phyloP scores from a whole-genome alignment of 2,888 invertebrate genomes.

The Sarcophaga variegata region DNA sequence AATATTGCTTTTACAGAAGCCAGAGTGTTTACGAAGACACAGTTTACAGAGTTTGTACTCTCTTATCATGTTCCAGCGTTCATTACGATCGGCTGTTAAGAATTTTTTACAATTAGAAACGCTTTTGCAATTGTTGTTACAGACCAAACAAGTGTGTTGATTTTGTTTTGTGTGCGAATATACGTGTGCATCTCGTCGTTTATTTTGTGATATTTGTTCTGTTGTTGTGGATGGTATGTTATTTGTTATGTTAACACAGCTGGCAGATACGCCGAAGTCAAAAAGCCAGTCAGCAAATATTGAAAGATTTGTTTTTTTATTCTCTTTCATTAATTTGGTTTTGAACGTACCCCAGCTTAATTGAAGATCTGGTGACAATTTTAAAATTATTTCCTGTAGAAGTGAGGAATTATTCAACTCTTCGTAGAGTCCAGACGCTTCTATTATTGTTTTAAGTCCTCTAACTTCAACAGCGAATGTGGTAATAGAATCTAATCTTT shows the following conservation, averaged over 20 bases:
- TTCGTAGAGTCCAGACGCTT: background rate
- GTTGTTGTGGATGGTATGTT: background rate
- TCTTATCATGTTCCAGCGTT: slow-evolving; percentile 48
- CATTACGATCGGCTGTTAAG: slow-evolving; percentile 27
- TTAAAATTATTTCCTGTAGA: slow-evolving; percentile 26
- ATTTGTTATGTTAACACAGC: slow-evolving; percentile 8
- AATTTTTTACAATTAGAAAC: slow-evolving; percentile 29
- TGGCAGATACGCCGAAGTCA: slow-evolving; percentile 22
- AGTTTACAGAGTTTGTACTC: slow-evolving; percentile 39
- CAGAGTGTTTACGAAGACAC: slow-evolving; percentile 47
- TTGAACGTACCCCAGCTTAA: slow-evolving; percentile 43
- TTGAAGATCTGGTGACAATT: slow-evolving; percentile 46
- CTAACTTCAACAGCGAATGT: background rate
- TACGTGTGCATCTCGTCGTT: background rate
- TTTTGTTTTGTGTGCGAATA: slow-evolving; percentile 1
- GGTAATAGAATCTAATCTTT: background rate
- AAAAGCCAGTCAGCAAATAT: background rate
- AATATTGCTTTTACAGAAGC: slow-evolving; percentile 26
- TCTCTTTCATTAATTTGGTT: slow-evolving; percentile 28
- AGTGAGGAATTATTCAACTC: background rate
- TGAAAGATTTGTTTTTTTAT: slow-evolving; percentile 29
- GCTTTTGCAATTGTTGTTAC: slow-evolving; percentile 8
- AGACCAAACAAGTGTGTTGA: slow-evolving; percentile 11
- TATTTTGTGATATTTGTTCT: background rate
- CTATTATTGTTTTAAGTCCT: background rate